A percentile compares a stretch with the other conserved stretches of the same genome.
phyloP scores from a whole-genome alignment of 2,113 vertebrate genomes.

The Rutilus rutilus region DNA sequence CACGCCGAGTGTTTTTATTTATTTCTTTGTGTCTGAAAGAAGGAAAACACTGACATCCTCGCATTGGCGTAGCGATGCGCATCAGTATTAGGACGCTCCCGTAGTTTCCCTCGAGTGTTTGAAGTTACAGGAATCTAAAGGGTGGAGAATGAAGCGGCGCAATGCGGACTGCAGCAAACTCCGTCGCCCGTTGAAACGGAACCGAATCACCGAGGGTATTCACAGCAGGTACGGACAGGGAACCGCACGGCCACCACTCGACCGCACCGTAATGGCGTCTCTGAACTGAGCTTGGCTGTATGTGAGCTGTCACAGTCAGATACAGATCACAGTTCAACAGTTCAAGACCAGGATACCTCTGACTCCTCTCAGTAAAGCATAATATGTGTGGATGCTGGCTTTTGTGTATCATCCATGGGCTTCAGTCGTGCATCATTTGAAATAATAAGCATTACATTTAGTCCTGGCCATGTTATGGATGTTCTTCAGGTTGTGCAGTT shows the following conservation, averaged over 20 bases:
- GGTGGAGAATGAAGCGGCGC: constrained; percentile 92
- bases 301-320: constrained; percentile 16
- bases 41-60: constrained; percentile 72
- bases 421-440: not conserved
- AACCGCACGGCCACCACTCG: constrained; percentile 46
- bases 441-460: not conserved
- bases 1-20: constrained; percentile 79
- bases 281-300: constrained; percentile 29
- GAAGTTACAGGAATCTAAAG: constrained; percentile 65
- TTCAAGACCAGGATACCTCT: not conserved
- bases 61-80: constrained; percentile 64
- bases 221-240: constrained; percentile 80
- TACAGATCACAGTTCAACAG: not conserved
- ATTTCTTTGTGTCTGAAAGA: constrained; percentile 83
- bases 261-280: constrained; percentile 70
- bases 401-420: not conserved
- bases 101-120: constrained; percentile 27
- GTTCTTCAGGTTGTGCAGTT: too few species aligned
- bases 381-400: not conserved
- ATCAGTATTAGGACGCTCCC: constrained; percentile 64
- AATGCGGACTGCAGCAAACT: constrained; percentile 88
- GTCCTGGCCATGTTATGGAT: not conserved
- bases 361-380: not conserved
- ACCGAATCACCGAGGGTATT: constrained; percentile 87
- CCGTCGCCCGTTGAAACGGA: constrained; percentile 88